phyloP scores from a whole-genome alignment of 2,888 invertebrate species.

The Spodoptera littoralis region DNA sequence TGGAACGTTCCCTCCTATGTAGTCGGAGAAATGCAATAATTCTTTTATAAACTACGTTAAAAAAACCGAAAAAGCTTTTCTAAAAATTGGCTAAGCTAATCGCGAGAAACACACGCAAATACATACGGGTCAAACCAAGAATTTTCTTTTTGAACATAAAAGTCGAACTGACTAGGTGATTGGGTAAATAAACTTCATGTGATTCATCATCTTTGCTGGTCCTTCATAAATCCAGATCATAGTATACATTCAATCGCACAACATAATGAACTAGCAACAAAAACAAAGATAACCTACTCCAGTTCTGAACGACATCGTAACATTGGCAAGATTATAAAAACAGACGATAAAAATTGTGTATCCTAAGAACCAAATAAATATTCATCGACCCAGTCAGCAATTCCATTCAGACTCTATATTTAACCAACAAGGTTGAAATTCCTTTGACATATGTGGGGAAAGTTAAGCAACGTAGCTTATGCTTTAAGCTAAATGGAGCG shows the following conservation, averaged over 20 bases:
- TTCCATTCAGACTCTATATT: slow-evolving; percentile 16
- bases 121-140: too few species aligned
- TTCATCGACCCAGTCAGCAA: slow-evolving; percentile 45
- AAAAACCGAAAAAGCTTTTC: too few species aligned
- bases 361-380: slow-evolving; percentile 68
- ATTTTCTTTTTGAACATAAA: too few species aligned
- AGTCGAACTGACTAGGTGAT: too few species aligned
- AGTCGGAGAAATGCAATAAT: too few species aligned
- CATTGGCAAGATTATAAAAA: slow-evolving; percentile 76
- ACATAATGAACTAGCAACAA: slow-evolving; percentile 42
- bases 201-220: too few species aligned
- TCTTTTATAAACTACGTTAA: too few species aligned
- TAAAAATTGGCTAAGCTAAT: too few species aligned
- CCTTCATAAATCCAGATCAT: slow-evolving; percentile 27
- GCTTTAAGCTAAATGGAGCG: slow-evolving; percentile 68
- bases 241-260: slow-evolving; percentile 36
- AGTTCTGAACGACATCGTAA: slow-evolving; percentile 60
- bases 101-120: too few species aligned
- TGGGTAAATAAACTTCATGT: too few species aligned
- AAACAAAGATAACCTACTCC: slow-evolving; percentile 48
- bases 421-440: slow-evolving; percentile 37
- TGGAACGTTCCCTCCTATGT: too few species aligned
- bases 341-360: slow-evolving; percentile 70
- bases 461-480: slow-evolving; percentile 60
- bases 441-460: slow-evolving; percentile 22